Base-by-base conservation (phyloP, 35 echinoderm and acorn worm genomes). In the Ophioderma brevispina region DNA sequence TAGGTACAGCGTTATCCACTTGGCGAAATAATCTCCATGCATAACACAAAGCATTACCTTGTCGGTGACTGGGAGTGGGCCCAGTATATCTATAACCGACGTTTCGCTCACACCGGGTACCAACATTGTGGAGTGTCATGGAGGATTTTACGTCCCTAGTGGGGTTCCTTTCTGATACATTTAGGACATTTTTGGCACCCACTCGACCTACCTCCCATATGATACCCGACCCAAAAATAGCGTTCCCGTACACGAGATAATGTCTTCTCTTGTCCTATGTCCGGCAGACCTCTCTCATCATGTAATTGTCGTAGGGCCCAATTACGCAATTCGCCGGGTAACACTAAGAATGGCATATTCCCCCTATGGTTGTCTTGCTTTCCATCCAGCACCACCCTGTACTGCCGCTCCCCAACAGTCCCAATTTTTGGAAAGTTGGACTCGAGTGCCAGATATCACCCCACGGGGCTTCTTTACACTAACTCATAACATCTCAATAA, bases 41-140 rank as follows among this genome's bases (percentile, higher is more conserved):
- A n/a, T n/a, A n/a, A n/a, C n/a, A n/a, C n/a, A n/a, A n/a, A n/a
- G n/a, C n/a, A n/a, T n/a, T n/a, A n/a, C n/a, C n/a, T n/a, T n/a
- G n/a, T 90, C 49, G 0, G 76, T 87, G 14, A 31, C 78, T 0
- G 88, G 88, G 5, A 94, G 35, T 6, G 93, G 93, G 32, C 88
- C 93, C 46, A 82, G 11, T 36, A 87, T 87, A 78, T 90, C 93
- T 15, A 94, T 37, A 23, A 77, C 88, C n/a, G n/a, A n/a, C n/a
- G 49, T 40, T 39, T 38, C 82, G 38, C 30, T 94, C 86, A 42
- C 85, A 80, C 0, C 86, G 79, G 33, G 75, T 63, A 21, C 87
- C 49, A 55, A 8, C 4, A 21, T 6, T 13, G 25, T 38, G 46
- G n/a, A 78, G 77, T 38, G 80, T 64, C 11, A 87, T 1, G 33